These are phyloP conservation scores for human (Homo sapiens) DNA, from an alignment of 2,113 vertebrate species.

Conservation along the genomic window GRCh38 chr3:178394501-178395000, in stretches of 20 bases:
- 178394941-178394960: not conserved
- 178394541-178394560: not conserved
- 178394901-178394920: not conserved
- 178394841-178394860: not conserved
- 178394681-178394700: not conserved
- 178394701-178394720: not conserved
- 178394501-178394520: not conserved
- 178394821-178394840: not conserved
- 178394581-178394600: not conserved
- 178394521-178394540: not conserved
- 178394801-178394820: not conserved
- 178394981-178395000: not conserved
- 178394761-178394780: not conserved
- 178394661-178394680: not conserved
- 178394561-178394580: not conserved
- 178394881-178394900: not conserved
- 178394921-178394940: not conserved
- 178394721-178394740: not conserved
- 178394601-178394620: not conserved
- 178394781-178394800: not conserved
- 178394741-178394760: not conserved
- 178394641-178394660: not conserved
- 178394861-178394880: not conserved
- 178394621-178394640: not conserved
- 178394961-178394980: not conserved